phyloP scores from a whole-genome alignment of 2,113 vertebrate species.

The Mellivora capensis region DNA sequence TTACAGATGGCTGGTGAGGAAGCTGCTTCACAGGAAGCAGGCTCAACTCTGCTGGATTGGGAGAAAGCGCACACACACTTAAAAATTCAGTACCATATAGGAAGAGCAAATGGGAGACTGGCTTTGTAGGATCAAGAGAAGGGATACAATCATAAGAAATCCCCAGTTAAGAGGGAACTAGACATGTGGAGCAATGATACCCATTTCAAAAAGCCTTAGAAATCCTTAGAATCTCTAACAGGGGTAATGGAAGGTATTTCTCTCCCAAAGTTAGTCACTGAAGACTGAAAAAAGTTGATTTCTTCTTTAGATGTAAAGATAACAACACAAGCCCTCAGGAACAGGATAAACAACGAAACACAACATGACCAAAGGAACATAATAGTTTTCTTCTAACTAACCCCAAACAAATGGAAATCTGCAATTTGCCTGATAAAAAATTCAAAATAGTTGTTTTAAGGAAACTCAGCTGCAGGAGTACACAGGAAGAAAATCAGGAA shows the following conservation, averaged over 20 bases:
- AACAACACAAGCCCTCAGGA: not conserved
- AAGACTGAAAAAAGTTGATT: not conserved
- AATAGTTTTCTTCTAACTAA: not conserved
- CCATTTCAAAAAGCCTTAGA: not conserved
- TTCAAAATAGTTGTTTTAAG: not conserved
- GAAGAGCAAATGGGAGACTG: not conserved
- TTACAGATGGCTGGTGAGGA: not conserved
- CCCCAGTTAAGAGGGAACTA: not conserved
- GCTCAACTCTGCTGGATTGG: not conserved
- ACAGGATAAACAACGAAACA: not conserved
- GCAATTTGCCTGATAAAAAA: not conserved
- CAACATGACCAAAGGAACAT: not conserved
- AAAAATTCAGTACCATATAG: not conserved
- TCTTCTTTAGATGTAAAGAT: not conserved
- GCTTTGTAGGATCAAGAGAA: not conserved
- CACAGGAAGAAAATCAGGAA: not conserved
- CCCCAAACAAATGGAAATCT: not conserved
- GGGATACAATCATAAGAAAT: not conserved
- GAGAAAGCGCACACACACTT: not conserved
- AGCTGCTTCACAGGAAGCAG: not conserved
- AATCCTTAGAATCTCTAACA: not conserved
- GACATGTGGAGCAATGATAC: not conserved
- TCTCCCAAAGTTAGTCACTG: not conserved
- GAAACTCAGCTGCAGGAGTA: not conserved
- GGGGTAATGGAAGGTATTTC: not conserved